Percentiles rank a stretch among this genome's conserved stretches.
These are phyloP conservation scores for Ptilodon capucinus DNA, from an alignment of 2,888 invertebrate genomes.

Conservation along the genomic window DNA sequence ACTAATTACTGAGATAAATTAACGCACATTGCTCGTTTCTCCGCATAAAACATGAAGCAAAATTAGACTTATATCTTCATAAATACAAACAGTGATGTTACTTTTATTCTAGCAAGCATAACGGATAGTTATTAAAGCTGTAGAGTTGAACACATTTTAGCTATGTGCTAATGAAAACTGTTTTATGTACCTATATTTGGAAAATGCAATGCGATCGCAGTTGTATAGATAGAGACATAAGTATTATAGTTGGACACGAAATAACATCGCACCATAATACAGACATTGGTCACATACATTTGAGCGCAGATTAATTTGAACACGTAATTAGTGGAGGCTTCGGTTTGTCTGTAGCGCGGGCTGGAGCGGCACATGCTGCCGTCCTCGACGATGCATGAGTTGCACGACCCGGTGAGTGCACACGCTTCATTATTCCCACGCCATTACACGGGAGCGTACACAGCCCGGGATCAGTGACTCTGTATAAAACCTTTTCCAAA, in stretches of 20 bases:
- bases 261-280: not conserved
- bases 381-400: conserved; percentile 82
- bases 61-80: not conserved
- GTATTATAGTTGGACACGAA: not conserved
- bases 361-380: conserved; percentile 80
- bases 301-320: conserved; percentile 15
- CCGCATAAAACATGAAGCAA: not conserved
- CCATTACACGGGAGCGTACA: conserved; percentile 31
- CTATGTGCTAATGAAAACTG: not conserved
- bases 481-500: too few relatives aligned
- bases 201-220: not conserved
- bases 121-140: not conserved
- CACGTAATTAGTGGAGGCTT: conserved; percentile 44
- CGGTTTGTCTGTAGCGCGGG: conserved; percentile 77
- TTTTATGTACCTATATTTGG: not conserved
- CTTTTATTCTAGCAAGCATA: not conserved
- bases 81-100: not conserved
- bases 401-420: conserved; percentile 83
- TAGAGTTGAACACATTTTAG: not conserved
- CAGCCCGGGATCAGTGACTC: conserved; percentile 8
- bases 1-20: not conserved
- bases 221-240: not conserved
- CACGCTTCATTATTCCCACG: conserved; percentile 31
- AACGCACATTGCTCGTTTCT: not conserved
- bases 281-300: not conserved